Evolutionary conservation across 2,888 invertebrate genomes (phyloP).

Genomic region (Epinotia bilunana): DNA sequence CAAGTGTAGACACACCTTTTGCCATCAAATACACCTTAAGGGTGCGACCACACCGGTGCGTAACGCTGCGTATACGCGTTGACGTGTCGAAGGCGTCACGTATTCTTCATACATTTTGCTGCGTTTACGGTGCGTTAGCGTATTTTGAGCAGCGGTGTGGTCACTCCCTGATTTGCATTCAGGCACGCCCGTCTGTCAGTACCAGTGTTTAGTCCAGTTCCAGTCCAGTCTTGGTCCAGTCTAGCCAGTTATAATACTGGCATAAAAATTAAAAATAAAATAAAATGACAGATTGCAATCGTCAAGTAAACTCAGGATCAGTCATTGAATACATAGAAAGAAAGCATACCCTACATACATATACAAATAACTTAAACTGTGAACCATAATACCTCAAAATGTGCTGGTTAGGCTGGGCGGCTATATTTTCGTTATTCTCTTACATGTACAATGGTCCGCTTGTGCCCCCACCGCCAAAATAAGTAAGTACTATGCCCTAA

Average conservation of each 20-base stretch:
- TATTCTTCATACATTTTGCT: no score
- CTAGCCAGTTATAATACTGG: neutral
- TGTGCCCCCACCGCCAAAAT: constrained; percentile 17
- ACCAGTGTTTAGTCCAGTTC: neutral
- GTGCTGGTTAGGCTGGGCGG: constrained; percentile 77
- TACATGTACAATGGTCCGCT: constrained; percentile 65
- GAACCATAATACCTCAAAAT: constrained; percentile 54
- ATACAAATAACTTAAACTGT: neutral
- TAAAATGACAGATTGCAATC: neutral
- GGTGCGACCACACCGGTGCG: no score
- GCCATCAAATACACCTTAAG: neutral
- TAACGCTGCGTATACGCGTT: no score
- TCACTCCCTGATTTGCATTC: neutral
- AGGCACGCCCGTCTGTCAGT: neutral
- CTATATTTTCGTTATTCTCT: constrained; percentile 68
- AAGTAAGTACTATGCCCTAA: constrained; percentile 17
- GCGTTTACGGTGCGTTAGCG: no score
- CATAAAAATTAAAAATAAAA: neutral
- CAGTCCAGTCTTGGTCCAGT: neutral
- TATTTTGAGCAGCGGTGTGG: no score
- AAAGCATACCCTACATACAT: neutral
- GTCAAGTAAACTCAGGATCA: constrained; percentile 4
- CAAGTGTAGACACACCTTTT: neutral
- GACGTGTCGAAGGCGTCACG: no score
- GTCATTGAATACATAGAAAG: neutral